These are phyloP conservation scores for Rhynchomys soricoides DNA, from an alignment of 2,113 vertebrate species.

Conservation along the genomic window DNA sequence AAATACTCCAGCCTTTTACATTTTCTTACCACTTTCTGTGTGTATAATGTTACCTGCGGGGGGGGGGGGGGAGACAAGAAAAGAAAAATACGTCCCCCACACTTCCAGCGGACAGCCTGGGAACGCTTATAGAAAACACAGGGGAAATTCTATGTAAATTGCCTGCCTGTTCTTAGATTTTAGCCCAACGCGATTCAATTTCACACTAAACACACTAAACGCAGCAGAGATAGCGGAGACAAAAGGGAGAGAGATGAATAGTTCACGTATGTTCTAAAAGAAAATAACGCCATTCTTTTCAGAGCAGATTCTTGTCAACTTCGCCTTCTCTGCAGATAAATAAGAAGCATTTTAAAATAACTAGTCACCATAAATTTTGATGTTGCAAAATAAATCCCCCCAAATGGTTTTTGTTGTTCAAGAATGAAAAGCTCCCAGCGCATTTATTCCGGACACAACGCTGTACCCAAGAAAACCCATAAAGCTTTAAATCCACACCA, in stretches of 20 bases:
- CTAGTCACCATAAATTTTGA: conserved; percentile 72
- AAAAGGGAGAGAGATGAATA: conserved; percentile 38
- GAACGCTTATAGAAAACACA: conserved; percentile 66
- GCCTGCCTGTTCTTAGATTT: conserved; percentile 35
- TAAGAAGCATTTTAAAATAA: conserved; percentile 68
- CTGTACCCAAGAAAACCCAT: not conserved
- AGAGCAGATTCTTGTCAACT: conserved; percentile 66
- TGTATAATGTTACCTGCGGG: conserved; percentile 18
- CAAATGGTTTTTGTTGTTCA: conserved; percentile 57
- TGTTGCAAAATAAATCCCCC: conserved; percentile 69
- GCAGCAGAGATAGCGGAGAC: conserved; percentile 57
- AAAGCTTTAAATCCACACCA: conserved; percentile 46
- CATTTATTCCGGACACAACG: conserved; percentile 51
- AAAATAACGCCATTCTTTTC: conserved; percentile 68
- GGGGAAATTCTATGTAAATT: conserved; percentile 28
- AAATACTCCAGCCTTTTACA: conserved; percentile 66
- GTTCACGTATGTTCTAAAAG: conserved; percentile 41
- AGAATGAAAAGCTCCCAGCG: conserved; percentile 46
- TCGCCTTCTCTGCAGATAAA: conserved; percentile 56
- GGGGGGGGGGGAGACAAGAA: not conserved
- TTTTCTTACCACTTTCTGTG: conserved; percentile 52
- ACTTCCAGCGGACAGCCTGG: conserved; percentile 27
- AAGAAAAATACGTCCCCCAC: conserved; percentile 51
- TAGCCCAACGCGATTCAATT: conserved; percentile 62
- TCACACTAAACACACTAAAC: conserved; percentile 61